A percentile compares a stretch with the other conserved stretches of the same genome.
Evolutionary conservation across 2,888 invertebrate genomes (phyloP).

Genomic region (Luperina testacea): DNA sequence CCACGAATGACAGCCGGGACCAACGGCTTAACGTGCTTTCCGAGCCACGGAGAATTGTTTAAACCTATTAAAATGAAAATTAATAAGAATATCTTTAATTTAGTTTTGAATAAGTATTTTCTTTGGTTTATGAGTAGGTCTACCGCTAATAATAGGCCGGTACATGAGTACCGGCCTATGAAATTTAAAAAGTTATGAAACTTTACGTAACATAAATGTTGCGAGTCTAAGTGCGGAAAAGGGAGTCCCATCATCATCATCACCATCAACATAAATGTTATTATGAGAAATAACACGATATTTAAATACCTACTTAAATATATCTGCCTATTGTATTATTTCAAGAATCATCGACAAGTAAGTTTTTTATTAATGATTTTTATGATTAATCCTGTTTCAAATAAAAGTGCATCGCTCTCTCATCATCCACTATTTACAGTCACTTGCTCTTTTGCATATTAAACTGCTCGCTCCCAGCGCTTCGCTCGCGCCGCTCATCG

Average conservation of each 20-base stretch:
- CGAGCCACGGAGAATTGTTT: neutral
- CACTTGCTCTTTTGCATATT: conserved; percentile 10
- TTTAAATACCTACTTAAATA: too few relatives aligned
- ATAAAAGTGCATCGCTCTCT: neutral
- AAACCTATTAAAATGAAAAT: neutral
- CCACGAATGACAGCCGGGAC: too few relatives aligned
- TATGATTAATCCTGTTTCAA: neutral
- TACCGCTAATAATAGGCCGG: neutral
- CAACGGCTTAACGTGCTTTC: too few relatives aligned
- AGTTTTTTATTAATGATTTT: neutral
- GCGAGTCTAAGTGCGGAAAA: too few relatives aligned
- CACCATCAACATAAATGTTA: neutral
- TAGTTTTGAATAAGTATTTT: neutral
- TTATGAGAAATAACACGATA: neutral
- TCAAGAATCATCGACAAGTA: too few relatives aligned
- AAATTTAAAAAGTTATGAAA: too few relatives aligned
- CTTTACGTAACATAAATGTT: neutral
- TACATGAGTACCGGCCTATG: too few relatives aligned
- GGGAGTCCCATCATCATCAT: too few relatives aligned
- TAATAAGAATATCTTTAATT: neutral
- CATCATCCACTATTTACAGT: neutral
- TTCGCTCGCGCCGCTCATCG: conserved; percentile 17
- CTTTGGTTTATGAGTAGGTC: neutral
- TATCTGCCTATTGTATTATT: neutral
- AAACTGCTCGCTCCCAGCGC: neutral